phyloP scores from a whole-genome alignment of 2,113 vertebrate species.

The Ellobius talpinus region DNA sequence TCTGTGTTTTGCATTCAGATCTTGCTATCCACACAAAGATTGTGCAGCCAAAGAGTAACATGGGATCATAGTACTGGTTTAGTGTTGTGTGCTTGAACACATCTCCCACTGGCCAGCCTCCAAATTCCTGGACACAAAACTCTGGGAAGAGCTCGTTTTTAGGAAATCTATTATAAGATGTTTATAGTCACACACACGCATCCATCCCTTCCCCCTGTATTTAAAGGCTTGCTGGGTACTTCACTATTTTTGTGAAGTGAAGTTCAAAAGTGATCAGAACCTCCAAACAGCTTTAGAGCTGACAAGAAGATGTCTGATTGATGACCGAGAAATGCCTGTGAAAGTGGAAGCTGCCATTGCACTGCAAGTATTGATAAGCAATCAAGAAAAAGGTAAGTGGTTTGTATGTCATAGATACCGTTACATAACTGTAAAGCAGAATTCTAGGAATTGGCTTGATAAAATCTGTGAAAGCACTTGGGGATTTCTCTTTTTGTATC shows the following conservation, averaged over 20 bases:
- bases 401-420: neutral
- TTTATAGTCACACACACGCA: neutral
- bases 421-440: neutral
- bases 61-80: slow-evolving; percentile 91
- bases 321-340: slow-evolving; percentile 99
- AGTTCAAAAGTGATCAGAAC: slow-evolving; percentile 99
- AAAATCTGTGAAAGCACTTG: neutral
- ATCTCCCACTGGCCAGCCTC: slow-evolving; percentile 87
- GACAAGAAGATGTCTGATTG: slow-evolving; percentile 96
- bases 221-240: slow-evolving; percentile 98
- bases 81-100: slow-evolving; percentile 85
- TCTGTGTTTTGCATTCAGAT: slow-evolving; percentile 86
- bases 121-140: slow-evolving; percentile 86
- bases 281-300: slow-evolving; percentile 97
- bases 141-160: neutral
- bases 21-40: slow-evolving; percentile 84
- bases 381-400: slow-evolving; percentile 97
- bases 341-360: slow-evolving; percentile 99
- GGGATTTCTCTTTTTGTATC: neutral
- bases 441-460: neutral
- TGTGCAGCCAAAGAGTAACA: slow-evolving; percentile 86
- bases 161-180: neutral
- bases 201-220: neutral
- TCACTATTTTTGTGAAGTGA: slow-evolving; percentile 99
- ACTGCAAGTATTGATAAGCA: slow-evolving; percentile 98